A percentile compares a stretch with the other conserved stretches of the same genome.
Conservation (phyloP, 2,888 invertebrate species). For the Temnothorax ravouxi region DNA sequence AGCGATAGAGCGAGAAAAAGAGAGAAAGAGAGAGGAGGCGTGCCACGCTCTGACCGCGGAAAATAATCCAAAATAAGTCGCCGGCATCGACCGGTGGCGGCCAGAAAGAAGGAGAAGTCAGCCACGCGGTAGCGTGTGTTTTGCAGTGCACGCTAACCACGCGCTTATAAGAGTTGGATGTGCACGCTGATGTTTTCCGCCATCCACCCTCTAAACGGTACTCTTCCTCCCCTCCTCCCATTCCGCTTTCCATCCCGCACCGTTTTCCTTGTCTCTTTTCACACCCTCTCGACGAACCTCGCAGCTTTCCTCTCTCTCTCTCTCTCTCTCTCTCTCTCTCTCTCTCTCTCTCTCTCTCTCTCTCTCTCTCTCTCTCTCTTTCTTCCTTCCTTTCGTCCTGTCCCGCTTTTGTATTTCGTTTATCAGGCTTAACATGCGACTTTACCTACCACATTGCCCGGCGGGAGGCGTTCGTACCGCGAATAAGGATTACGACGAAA, state of each 20-base stretch:
- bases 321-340: no score
- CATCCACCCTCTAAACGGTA: slow-evolving; percentile 57
- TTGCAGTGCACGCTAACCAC: slow-evolving; percentile 74
- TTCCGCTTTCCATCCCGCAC: slow-evolving; percentile 47
- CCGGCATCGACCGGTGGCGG: slow-evolving; percentile 79
- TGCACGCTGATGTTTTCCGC: slow-evolving; percentile 75
- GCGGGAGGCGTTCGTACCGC: slow-evolving; percentile 55
- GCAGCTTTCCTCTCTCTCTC: not conserved
- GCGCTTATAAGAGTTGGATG: slow-evolving; percentile 75
- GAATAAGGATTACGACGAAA: slow-evolving; percentile 65
- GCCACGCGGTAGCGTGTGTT: slow-evolving; percentile 70
- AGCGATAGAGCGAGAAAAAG: slow-evolving; percentile 58
- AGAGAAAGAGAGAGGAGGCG: slow-evolving; percentile 31
- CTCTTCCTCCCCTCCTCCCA: slow-evolving; percentile 34
- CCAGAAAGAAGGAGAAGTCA: slow-evolving; percentile 76
- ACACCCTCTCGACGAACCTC: slow-evolving; percentile 50
- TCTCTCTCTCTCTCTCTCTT: not conserved
- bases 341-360: not conserved
- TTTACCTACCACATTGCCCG: slow-evolving; percentile 80
- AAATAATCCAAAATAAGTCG: slow-evolving; percentile 83
- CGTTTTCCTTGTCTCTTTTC: slow-evolving; percentile 53
- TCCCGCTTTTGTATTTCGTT: slow-evolving; percentile 82
- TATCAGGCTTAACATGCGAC: slow-evolving; percentile 84
- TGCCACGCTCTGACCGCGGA: slow-evolving; percentile 70
- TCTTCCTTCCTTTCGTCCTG: slow-evolving; percentile 25